Conservation (phyloP, 1,140 invertebrate species). For the Drosophila ironensis region DNA sequence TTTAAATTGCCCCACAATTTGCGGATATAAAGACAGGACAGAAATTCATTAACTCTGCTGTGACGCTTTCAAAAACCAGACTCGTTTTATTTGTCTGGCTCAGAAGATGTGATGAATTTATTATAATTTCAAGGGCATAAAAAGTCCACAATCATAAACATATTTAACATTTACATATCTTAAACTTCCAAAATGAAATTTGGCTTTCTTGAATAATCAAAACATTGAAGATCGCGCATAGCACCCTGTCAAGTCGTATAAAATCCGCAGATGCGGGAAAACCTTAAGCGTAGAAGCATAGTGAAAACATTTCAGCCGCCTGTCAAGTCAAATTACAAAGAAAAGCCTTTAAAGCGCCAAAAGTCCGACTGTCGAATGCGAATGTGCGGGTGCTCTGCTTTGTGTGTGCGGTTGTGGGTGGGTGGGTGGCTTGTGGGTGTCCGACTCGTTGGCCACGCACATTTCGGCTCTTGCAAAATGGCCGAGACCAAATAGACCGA, state of each 20-base stretch:
- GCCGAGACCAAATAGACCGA: constrained; percentile 34
- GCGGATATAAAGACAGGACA: too few species aligned
- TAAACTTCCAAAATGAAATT: too few species aligned
- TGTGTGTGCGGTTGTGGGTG: background rate
- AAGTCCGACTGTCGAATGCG: constrained; percentile 31
- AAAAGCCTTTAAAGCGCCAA: constrained; percentile 38
- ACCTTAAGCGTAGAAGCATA: constrained; percentile 3
- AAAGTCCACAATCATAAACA: too few species aligned
- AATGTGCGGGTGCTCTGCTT: background rate
- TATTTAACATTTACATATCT: too few species aligned
- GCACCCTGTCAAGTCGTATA: constrained; percentile 3
- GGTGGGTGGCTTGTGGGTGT: constrained; percentile 1
- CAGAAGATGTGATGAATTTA: too few species aligned
- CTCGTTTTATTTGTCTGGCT: too few species aligned
- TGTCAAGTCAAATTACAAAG: constrained; percentile 42
- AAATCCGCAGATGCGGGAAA: constrained; percentile 5
- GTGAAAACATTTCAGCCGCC: constrained; percentile 12
- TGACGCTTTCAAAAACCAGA: too few species aligned
- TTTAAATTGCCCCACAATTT: background rate
- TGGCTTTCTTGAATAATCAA: too few species aligned
- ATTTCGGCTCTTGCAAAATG: constrained; percentile 37
- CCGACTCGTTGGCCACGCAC: constrained; percentile 25
- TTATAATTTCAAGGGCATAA: too few species aligned
- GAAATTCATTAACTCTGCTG: background rate
- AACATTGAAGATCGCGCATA: too few species aligned